Base-by-base conservation (phyloP, 2,888 invertebrate genomes). In the Drosophila greeni region DNA sequence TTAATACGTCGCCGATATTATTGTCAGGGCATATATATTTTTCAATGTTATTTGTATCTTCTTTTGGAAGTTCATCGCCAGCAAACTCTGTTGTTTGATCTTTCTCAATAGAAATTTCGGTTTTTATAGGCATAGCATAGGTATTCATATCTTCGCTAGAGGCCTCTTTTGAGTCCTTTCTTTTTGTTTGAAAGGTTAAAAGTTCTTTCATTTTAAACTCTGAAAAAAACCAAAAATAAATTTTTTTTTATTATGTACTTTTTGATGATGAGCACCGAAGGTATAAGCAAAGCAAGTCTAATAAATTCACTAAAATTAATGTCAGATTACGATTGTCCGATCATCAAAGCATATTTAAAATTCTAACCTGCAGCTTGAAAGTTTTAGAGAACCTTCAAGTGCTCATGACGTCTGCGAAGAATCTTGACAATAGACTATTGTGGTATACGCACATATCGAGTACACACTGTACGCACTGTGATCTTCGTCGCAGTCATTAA, bases 41-140 rank as follows among this genome's bases (percentile, higher is more conserved):
- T 45, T 45, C 45, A 29, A 45, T 29, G 14, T 45, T 18, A 9
- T 29, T 45, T 14, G 18, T 14, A 29, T 45, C 45, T 18, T 45
- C 45, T 18, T 29, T 29, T 18, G 45, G 8, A 18, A 45, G 14
- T 18, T 45, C 18, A 8, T 14, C 14, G 14, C 29, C 18, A 45
- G 29, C 29, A 14, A 8, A 14, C 6, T 14, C 18, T 14, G 8
- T 18, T 14, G 18, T 18, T 29, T 45, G 14, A 14, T 29, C 29
- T 8, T 29, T 14, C 1, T 29, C 45, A 18, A 43, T 7, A 12
- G 11, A 8, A 12, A 4, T 43, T 26, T 26, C 26, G 8, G 18
- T 18, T 29, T 45, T 45, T 2, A 14, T 18, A 18, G 29, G 18
- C 45, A 14, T 14, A 26, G 11, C 6, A 26, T 12, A 43, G 7